These are phyloP conservation scores for Goniozus legneri DNA, from an alignment of 1,140 invertebrate species.

Conservation along the genomic window DNA sequence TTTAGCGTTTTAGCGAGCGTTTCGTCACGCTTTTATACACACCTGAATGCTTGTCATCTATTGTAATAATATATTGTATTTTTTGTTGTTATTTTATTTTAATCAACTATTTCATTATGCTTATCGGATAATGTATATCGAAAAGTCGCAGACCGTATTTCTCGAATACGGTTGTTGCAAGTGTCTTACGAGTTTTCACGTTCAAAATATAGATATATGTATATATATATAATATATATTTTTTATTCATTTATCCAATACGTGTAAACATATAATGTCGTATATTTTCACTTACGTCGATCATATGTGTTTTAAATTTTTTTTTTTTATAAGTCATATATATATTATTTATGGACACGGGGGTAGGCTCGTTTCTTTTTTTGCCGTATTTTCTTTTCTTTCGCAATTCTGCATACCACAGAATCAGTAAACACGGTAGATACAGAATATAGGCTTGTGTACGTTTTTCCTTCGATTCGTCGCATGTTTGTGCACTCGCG, in stretches of 20 bases:
- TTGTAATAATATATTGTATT: too few species aligned
- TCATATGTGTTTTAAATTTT: background rate
- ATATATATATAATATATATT: slow-evolving; percentile 15
- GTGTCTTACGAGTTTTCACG: slow-evolving; percentile 9
- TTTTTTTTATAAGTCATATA: too few species aligned
- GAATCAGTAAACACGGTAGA: too few species aligned
- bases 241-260: background rate
- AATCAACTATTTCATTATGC: too few species aligned
- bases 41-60: background rate
- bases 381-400: background rate
- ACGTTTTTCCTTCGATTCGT: too few species aligned
- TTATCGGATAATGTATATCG: slow-evolving; percentile 13
- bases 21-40: background rate
- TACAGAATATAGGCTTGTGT: too few species aligned
- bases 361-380: slow-evolving; percentile 1
- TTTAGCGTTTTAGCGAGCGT: too few species aligned
- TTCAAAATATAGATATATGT: slow-evolving; percentile 11
- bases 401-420: background rate
- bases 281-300: background rate
- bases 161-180: slow-evolving; percentile 24
- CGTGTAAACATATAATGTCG: background rate
- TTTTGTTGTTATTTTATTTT: background rate
- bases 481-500: too few species aligned
- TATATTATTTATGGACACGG: background rate
- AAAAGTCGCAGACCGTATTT: slow-evolving; percentile 33